Evolutionary conservation across 2,888 invertebrate genomes (phyloP), one percentile per base, ranked within the genome.

Genomic region (Gerris lacustris): DNA sequence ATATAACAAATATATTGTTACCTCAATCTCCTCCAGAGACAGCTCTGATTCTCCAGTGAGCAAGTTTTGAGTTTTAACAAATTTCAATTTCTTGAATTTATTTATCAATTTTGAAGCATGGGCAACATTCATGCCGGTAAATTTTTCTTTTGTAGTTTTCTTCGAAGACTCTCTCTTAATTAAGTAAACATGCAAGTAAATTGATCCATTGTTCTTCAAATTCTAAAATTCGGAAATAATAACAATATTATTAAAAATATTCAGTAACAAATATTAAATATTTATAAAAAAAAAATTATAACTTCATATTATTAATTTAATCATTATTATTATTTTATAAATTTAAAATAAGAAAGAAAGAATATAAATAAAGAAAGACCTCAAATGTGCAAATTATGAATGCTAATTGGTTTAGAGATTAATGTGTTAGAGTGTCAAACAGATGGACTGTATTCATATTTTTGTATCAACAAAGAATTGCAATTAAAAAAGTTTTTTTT

Each of bases 161-260:
- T 81, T 82, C 0, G 94, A 90, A 78, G 88, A 87, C 0, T 96
- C 97, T 71, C 84, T 81, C 76, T 87, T 87, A 0, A 94, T 92
- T 31, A 96, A 82, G 80, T 89, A 98, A 0, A 92, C 88, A 82
- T 99, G 98, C 69, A 99, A 81, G 81, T 88, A 99, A 74, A 98
- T 84, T 0, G 96, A 93, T 6, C 96, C 97, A 83, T 99, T 99
- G 78, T 91, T 94, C 80, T 87, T 87, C 67, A 94, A 78, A 66
- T 83, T 81, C 75, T 79, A 73, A 43, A 77, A 76, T 31, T 2
- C 1, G 31, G 31, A 31, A 31, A 31, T 31, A 31, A 31, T 31
- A 31, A 31, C 31, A 31, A 31, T 31, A 31, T 31, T 31, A 31
- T 31, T 31, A 31, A 31, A 31, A 31, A 31, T 31, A 31, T 31